Conservation (phyloP, 2,113 vertebrate species). For the Colistium nudipinnis region DNA sequence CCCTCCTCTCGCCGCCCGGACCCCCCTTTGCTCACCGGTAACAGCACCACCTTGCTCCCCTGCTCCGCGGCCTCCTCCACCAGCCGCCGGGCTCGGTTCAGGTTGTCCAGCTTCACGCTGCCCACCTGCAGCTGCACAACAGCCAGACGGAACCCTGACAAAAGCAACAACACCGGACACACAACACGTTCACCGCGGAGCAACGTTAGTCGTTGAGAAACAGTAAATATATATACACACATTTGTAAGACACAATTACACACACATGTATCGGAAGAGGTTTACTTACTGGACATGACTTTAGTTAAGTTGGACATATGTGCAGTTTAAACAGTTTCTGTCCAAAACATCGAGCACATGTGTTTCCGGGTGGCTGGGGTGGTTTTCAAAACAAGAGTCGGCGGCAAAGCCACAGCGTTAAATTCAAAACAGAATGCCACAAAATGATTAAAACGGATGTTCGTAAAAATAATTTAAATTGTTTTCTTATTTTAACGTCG, state of each 20-base stretch:
- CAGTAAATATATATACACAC: neutral
- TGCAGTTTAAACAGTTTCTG: neutral
- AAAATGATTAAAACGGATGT: too few species aligned
- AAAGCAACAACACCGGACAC: neutral
- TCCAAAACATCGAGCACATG: neutral
- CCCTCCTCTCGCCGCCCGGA: neutral
- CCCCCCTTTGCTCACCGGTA: slow-evolving; percentile 82
- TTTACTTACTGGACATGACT: slow-evolving; percentile 80
- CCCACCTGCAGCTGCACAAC: slow-evolving; percentile 91
- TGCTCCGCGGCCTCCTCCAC: slow-evolving; percentile 88
- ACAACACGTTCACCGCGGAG: too few species aligned
- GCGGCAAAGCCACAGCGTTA: accelerated
- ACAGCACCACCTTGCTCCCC: slow-evolving; percentile 88
- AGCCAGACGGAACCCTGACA: slow-evolving; percentile 89
- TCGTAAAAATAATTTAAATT: accelerated
- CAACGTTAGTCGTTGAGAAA: too few species aligned
- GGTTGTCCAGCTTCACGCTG: slow-evolving; percentile 88
- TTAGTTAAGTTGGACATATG: slow-evolving; percentile 67
- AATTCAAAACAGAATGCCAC: neutral
- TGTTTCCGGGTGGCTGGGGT: slow-evolving; percentile 14
- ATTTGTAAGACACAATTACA: neutral
- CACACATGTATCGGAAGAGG: too few species aligned
- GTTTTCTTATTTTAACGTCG: neutral
- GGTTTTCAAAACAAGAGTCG: slow-evolving; percentile 66
- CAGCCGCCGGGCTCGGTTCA: slow-evolving; percentile 83